Evolutionary conservation across 2,797 vertebrate genomes (phyloP).

Genomic region (Rhinoraja longicauda): DNA sequence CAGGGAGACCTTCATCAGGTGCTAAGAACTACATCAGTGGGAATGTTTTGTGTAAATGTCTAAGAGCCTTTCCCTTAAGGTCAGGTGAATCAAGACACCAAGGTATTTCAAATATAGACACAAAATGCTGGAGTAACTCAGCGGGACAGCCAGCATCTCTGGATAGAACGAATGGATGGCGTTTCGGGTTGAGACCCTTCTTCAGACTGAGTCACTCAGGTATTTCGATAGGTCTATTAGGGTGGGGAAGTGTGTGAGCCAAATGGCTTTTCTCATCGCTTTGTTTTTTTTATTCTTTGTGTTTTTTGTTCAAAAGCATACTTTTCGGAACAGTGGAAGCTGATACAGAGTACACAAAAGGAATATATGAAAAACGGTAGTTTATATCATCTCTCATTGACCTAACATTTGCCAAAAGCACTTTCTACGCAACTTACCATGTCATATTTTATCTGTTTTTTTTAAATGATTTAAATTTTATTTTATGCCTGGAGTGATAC

Average conservation of each 20-base stretch:
- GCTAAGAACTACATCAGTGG: too few relatives aligned
- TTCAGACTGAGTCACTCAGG: too few relatives aligned
- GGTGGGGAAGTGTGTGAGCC: background rate
- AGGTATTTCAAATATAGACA: background rate
- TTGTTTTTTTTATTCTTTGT: background rate
- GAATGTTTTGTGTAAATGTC: background rate
- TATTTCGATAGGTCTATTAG: background rate
- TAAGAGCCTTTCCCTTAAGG: background rate
- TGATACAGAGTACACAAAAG: background rate
- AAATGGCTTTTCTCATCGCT: background rate
- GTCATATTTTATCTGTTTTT: background rate
- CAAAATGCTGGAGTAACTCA: too few relatives aligned
- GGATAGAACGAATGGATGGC: too few relatives aligned
- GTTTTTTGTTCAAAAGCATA: background rate
- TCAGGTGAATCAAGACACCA: too few relatives aligned
- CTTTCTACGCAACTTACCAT: background rate
- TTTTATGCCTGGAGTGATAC: background rate
- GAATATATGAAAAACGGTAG: background rate
- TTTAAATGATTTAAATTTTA: background rate
- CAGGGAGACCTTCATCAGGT: too few relatives aligned
- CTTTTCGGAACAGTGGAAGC: background rate
- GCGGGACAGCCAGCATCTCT: too few relatives aligned
- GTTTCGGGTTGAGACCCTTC: too few relatives aligned
- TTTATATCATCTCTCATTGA: background rate
- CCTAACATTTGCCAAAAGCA: background rate